A percentile compares a stretch with the other conserved stretches of the same genome.
Conservation (phyloP, 2,113 vertebrate genomes). For the Pontoporia blainvillei region DNA sequence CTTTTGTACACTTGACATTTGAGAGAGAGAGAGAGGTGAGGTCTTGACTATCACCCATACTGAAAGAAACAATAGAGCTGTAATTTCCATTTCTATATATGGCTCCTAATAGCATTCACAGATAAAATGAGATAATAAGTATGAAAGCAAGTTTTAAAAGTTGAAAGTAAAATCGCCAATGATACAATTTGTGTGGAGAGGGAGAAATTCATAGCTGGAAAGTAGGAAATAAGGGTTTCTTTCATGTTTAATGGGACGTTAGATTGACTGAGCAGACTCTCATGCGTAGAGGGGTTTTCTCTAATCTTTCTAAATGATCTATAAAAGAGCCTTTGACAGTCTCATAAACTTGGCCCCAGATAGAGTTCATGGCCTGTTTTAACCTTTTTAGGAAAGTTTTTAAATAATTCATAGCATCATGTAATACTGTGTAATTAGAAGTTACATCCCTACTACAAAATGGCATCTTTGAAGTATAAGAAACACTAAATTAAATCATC, state of each 20-base stretch:
- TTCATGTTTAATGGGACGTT: slow-evolving; percentile 43
- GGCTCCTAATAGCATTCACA: neutral
- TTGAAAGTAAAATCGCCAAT: slow-evolving; percentile 1
- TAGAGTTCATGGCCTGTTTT: slow-evolving; percentile 23
- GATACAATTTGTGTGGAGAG: neutral
- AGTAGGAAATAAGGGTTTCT: slow-evolving; percentile 38
- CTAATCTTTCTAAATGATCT: slow-evolving; percentile 61
- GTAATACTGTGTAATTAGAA: slow-evolving; percentile 30
- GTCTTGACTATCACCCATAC: neutral
- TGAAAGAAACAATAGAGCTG: neutral
- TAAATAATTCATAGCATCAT: slow-evolving; percentile 26
- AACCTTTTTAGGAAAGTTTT: slow-evolving; percentile 48
- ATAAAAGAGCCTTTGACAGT: slow-evolving; percentile 43
- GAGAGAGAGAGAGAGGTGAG: neutral
- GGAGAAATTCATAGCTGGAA: neutral
- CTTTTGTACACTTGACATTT: neutral
- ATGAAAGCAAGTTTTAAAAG: slow-evolving; percentile 27
- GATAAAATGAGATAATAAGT: slow-evolving; percentile 4
- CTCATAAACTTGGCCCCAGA: slow-evolving; percentile 27
- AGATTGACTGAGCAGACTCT: neutral
- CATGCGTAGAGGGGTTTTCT: slow-evolving; percentile 17
- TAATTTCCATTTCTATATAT: slow-evolving; percentile 7
- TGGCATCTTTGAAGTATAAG: slow-evolving; percentile 11
- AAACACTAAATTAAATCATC: neutral
- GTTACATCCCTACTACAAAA: neutral